These are phyloP conservation scores for Osmerus mordax DNA, from an alignment of 2,113 vertebrate species.

Conservation along the genomic window DNA sequence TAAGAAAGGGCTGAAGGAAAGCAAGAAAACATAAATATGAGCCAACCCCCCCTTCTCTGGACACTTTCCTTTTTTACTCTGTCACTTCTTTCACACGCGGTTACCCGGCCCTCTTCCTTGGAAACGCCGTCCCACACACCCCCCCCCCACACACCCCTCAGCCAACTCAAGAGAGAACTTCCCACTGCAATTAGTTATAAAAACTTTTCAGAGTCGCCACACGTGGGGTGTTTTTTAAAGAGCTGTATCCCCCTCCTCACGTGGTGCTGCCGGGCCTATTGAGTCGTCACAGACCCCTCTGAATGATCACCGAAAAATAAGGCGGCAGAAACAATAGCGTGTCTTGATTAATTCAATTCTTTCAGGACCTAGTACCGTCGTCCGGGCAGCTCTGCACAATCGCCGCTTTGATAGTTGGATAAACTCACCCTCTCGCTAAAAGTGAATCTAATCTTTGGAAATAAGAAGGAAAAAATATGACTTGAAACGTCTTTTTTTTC, in stretches of 20 bases:
- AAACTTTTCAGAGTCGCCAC: slow-evolving; percentile 78
- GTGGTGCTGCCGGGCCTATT: slow-evolving; percentile 75
- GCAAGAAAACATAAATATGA: slow-evolving; percentile 45
- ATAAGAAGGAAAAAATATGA: no score
- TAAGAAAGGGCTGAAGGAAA: slow-evolving; percentile 36
- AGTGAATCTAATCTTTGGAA: neutral
- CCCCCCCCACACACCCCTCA: slow-evolving; percentile 39
- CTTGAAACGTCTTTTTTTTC: neutral
- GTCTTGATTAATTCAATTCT: slow-evolving; percentile 86
- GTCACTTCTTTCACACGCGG: slow-evolving; percentile 69
- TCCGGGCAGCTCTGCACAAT: slow-evolving; percentile 81
- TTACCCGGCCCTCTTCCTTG: slow-evolving; percentile 77
- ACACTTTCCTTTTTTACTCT: slow-evolving; percentile 67
- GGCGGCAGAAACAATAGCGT: slow-evolving; percentile 76
- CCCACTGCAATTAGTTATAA: slow-evolving; percentile 84
- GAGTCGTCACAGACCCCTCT: slow-evolving; percentile 81
- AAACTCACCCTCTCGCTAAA: slow-evolving; percentile 57
- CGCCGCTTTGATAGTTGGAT: slow-evolving; percentile 76
- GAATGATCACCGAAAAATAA: slow-evolving; percentile 82
- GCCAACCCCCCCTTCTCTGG: slow-evolving; percentile 54
- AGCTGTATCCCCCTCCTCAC: slow-evolving; percentile 74
- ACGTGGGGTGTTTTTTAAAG: slow-evolving; percentile 82
- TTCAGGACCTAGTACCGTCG: slow-evolving; percentile 80
- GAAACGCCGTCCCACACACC: slow-evolving; percentile 71
- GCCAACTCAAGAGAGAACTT: slow-evolving; percentile 61